These are phyloP conservation scores for Melanotus villosus DNA, from an alignment of 2,888 invertebrate genomes.

Conservation along the genomic window DNA sequence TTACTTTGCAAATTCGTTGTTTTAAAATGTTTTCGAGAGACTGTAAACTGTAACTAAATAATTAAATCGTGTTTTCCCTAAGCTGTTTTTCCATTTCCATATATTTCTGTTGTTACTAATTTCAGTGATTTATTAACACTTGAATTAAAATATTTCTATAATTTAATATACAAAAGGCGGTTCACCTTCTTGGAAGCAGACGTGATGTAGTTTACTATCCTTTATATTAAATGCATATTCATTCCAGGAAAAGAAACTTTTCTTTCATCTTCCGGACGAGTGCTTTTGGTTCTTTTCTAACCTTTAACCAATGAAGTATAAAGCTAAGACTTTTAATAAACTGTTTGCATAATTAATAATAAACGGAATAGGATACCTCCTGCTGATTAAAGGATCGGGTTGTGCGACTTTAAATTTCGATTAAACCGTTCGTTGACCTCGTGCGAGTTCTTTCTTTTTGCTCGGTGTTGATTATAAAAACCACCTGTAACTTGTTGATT, in stretches of 20 bases:
- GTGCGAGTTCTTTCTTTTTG: not conserved
- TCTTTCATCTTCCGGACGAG: constrained; percentile 16
- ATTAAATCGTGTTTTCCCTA: too few species aligned
- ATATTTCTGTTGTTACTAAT: too few species aligned
- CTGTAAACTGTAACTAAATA: too few species aligned
- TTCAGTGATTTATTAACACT: too few species aligned
- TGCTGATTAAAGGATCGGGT: constrained; percentile 8
- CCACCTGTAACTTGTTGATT: constrained; percentile 15
- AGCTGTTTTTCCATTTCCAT: too few species aligned
- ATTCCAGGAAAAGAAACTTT: not conserved
- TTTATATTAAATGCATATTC: constrained; percentile 15
- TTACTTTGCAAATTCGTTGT: too few species aligned
- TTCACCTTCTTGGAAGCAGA: not conserved
- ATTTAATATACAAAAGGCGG: too few species aligned
- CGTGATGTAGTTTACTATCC: not conserved
- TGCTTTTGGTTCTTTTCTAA: not conserved
- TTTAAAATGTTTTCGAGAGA: too few species aligned
- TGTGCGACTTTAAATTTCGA: constrained; percentile 16
- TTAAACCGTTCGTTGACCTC: constrained; percentile 16
- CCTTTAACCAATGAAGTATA: not conserved
- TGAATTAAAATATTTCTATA: too few species aligned
- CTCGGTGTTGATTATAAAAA: not conserved
- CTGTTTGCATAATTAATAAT: constrained; percentile 18
- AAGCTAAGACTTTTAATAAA: constrained; percentile 10
- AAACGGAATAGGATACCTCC: constrained; percentile 16